Conservation (phyloP, 2,113 vertebrate species). For the chimpanzee (Pan troglodytes) region NHGRI_mPanTro3-v2.1_pri NC_086015.1:43131501-43132000, state of each 20-base stretch:
- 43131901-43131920: background rate
- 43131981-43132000: background rate
- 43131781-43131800: background rate
- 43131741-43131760: background rate
- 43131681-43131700: background rate
- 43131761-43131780: background rate
- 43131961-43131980: background rate
- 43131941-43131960: background rate
- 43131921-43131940: background rate
- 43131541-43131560: background rate
- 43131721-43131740: background rate
- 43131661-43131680: background rate
- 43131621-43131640: background rate
- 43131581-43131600: background rate
- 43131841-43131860: background rate
- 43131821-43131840: background rate
- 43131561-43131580: background rate
- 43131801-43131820: background rate
- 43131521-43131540: background rate
- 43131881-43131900: background rate
- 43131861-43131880: background rate
- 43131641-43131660: background rate
- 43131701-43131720: background rate
- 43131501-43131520: background rate
- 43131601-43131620: background rate